Evolutionary conservation across 37 sponge, comb jelly and placozoan genomes (phyloP).

Genomic region (Spongilla lacustris): DNA sequence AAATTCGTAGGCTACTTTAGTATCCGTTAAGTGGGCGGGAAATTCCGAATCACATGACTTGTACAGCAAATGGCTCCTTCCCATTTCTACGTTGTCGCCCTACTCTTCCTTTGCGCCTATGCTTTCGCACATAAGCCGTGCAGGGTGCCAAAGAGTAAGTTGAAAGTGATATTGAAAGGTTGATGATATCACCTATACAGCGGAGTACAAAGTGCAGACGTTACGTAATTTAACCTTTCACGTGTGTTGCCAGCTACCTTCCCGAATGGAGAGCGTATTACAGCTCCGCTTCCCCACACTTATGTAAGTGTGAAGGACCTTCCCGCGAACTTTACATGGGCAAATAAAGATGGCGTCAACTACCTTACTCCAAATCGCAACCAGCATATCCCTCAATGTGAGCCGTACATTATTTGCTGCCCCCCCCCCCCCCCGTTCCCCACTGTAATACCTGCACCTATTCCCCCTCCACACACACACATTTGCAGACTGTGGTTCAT

Average conservation of each 20-base stretch:
- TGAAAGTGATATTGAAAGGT: background rate
- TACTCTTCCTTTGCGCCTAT: background rate
- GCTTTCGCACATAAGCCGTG: background rate
- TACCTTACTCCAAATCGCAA: constrained; percentile 80
- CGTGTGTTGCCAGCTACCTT: constrained; percentile 54
- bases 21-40: background rate
- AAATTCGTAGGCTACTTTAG: no score
- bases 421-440: background rate
- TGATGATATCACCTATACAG: background rate
- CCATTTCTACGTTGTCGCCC: background rate
- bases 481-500: constrained; percentile 80
- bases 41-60: background rate
- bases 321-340: constrained; percentile 76
- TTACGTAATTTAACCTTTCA: background rate
- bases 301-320: constrained; percentile 56
- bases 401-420: constrained; percentile 5
- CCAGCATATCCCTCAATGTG: constrained; percentile 86
- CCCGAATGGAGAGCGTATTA: constrained; percentile 49
- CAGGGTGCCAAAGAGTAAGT: constrained; percentile 23
- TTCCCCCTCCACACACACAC: background rate
- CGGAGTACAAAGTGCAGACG: no score
- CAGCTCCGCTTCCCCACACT: constrained; percentile 71
- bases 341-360: constrained; percentile 71
- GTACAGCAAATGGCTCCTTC: background rate
- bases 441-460: background rate